phyloP scores from a whole-genome alignment of 2,888 invertebrate genomes.

The Pelosia muscerda region DNA sequence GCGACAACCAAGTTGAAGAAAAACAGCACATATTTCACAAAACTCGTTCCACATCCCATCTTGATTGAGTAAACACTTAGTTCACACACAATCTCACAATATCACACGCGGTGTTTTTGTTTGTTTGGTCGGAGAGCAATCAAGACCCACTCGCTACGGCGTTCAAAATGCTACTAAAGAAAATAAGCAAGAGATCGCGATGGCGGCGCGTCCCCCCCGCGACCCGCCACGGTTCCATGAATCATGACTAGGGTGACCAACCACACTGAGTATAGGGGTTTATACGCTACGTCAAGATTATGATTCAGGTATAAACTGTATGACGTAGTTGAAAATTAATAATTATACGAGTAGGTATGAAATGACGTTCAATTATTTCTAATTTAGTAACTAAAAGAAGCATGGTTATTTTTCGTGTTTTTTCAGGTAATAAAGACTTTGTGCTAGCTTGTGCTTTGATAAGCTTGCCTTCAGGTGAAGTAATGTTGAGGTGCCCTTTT shows the following conservation, averaged over 20 bases:
- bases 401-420: too few species aligned
- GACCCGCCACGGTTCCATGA: constrained; percentile 59
- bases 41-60: constrained; percentile 91
- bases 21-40: constrained; percentile 94
- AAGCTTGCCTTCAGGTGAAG: too few species aligned
- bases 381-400: neutral
- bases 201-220: constrained; percentile 71
- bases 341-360: too few species aligned
- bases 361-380: neutral
- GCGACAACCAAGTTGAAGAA: constrained; percentile 92
- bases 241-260: constrained; percentile 62
- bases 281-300: constrained; percentile 31
- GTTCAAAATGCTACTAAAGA: constrained; percentile 75
- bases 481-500: too few species aligned
- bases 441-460: too few species aligned
- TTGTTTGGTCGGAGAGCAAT: constrained; percentile 50
- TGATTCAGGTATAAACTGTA: constrained; percentile 20
- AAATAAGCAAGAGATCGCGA: constrained; percentile 75
- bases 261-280: constrained; percentile 36
- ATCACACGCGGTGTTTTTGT: constrained; percentile 74
- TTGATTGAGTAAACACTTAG: constrained; percentile 80
- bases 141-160: constrained; percentile 50
- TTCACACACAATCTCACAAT: constrained; percentile 78
- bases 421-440: too few species aligned
- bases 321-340: neutral